phyloP scores from a whole-genome alignment of 2,797 vertebrate genomes.

The Pseudochirops corinnae region DNA sequence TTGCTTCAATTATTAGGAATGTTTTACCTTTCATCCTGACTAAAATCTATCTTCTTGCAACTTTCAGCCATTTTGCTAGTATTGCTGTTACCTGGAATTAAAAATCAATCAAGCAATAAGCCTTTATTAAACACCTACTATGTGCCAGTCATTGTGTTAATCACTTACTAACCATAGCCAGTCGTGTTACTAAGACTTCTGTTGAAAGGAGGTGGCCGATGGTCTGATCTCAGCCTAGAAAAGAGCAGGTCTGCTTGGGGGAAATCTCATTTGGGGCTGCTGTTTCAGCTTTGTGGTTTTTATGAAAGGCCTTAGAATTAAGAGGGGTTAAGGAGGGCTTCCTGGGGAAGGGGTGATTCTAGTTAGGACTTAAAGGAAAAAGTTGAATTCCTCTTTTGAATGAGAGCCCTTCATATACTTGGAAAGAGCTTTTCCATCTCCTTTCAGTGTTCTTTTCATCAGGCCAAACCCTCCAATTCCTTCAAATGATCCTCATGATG shows the following conservation, averaged over 20 bases:
- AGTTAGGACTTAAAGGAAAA: background rate
- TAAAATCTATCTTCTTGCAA: background rate
- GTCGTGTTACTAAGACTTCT: slow-evolving; percentile 69
- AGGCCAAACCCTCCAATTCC: background rate
- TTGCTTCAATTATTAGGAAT: background rate
- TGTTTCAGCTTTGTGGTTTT: slow-evolving; percentile 60
- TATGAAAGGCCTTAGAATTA: background rate
- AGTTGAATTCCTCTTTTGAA: background rate
- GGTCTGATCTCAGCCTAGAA: slow-evolving; percentile 66
- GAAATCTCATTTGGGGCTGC: slow-evolving; percentile 67
- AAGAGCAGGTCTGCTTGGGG: slow-evolving; percentile 67
- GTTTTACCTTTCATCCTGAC: background rate
- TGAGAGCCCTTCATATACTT: background rate
- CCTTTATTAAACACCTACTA: background rate
- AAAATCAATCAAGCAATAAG: background rate
- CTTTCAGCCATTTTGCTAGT: background rate
- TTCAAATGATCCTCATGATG: background rate
- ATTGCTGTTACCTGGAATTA: background rate
- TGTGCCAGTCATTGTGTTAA: background rate
- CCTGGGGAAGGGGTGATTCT: background rate
- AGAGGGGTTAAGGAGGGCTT: background rate
- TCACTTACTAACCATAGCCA: slow-evolving; percentile 63
- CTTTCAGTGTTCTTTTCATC: background rate
- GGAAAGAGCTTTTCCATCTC: background rate
- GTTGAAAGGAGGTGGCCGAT: slow-evolving; percentile 73